Conservation (phyloP, 2,113 vertebrate species). For the Ageneiosus marmoratus region DNA sequence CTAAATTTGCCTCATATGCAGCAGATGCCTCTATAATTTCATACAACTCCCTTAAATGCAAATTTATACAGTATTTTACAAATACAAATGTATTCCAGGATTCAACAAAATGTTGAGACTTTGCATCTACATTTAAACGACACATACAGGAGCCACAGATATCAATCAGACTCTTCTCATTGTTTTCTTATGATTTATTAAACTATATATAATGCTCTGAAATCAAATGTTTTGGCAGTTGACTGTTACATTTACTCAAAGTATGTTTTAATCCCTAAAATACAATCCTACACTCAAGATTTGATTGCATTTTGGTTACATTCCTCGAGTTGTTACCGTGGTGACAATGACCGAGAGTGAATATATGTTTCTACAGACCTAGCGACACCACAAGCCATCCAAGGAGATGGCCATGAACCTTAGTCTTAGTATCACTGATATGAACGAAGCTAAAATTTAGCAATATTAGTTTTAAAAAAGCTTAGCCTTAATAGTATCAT, state of each 20-base stretch:
- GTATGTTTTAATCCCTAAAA: not conserved
- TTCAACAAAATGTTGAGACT: not conserved
- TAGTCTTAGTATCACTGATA: not conserved
- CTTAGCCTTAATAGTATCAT: not conserved
- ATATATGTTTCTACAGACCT: constrained; percentile 9
- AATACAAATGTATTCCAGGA: too few relatives aligned
- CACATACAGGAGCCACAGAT: not conserved
- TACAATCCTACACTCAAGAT: not conserved
- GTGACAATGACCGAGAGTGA: not conserved
- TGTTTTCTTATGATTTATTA: not conserved
- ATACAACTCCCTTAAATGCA: not conserved
- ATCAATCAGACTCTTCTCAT: too few relatives aligned
- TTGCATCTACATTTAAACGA: not conserved
- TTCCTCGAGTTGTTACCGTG: constrained; percentile 9
- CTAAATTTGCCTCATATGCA: not conserved
- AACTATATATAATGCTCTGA: not conserved
- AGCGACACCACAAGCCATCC: not conserved
- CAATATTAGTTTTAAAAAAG: not conserved
- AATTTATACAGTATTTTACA: not conserved
- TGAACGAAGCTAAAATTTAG: not conserved
- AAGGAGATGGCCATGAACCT: not conserved
- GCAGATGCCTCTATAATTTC: not conserved
- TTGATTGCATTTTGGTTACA: too few relatives aligned
- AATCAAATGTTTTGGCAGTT: not conserved
- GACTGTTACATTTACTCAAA: constrained; percentile 2